phyloP scores from a whole-genome alignment of 1,140 invertebrate species.

The Macrobrachium nipponense region DNA sequence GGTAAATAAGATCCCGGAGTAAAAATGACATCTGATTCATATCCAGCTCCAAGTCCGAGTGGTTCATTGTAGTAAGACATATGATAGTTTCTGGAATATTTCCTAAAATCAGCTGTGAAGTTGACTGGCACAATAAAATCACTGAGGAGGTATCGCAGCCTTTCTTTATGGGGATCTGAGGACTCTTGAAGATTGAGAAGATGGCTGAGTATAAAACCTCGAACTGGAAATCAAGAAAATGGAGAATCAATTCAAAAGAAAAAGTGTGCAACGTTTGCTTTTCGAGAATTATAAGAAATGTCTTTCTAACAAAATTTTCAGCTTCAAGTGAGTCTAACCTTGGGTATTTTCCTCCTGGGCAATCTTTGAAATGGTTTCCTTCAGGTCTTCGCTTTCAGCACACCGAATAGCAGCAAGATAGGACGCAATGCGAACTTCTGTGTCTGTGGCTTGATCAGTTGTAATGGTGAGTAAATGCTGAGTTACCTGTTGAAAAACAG shows the following conservation, averaged over 20 bases:
- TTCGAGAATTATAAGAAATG: neutral
- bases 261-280: neutral
- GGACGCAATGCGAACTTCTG: neutral
- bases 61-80: conserved; percentile 27
- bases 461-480: neutral
- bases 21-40: conserved; percentile 42
- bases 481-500: neutral
- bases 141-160: conserved; percentile 27
- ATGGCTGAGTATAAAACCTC: conserved; percentile 50
- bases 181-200: conserved; percentile 30
- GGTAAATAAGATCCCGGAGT: conserved; percentile 41
- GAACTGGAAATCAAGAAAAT: conserved; percentile 37
- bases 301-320: neutral
- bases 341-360: neutral
- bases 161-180: conserved; percentile 24
- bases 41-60: conserved; percentile 26
- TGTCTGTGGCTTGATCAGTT: conserved; percentile 4
- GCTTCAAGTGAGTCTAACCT: neutral
- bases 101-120: conserved; percentile 36
- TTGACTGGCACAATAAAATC: conserved; percentile 35
- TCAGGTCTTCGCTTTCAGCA: neutral
- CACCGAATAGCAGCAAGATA: conserved; percentile 18
- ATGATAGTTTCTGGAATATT: conserved; percentile 36
- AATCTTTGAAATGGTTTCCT: neutral
- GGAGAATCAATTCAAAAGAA: neutral